Percentiles rank a stretch among this genome's conserved stretches.
These are phyloP conservation scores for Arnoldichthys spilopterus DNA, from an alignment of 2,797 vertebrate genomes.

Conservation along the genomic window DNA sequence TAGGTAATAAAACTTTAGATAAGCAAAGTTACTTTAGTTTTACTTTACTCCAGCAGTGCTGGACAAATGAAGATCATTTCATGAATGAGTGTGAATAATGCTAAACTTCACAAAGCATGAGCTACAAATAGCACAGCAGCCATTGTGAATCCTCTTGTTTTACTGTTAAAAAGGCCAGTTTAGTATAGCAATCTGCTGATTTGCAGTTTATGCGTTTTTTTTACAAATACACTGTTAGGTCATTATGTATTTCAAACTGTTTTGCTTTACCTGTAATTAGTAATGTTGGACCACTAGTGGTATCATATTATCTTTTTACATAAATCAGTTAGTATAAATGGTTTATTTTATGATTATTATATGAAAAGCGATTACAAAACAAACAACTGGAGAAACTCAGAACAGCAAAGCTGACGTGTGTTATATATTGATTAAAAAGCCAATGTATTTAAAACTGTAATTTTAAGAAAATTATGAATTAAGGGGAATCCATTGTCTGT, in stretches of 20 bases:
- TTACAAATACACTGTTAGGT: neutral
- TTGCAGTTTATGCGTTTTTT: too few species aligned
- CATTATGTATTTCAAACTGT: neutral
- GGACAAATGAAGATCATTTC: too few species aligned
- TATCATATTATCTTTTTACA: neutral
- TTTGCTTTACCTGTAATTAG: neutral
- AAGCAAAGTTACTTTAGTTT: neutral
- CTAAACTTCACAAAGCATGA: too few species aligned
- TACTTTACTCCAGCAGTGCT: neutral
- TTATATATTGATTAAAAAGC: neutral
- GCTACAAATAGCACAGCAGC: too few species aligned
- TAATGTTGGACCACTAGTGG: neutral
- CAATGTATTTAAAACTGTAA: neutral
- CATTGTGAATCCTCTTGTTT: too few species aligned
- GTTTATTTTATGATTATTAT: neutral
- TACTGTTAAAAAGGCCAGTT: too few species aligned
- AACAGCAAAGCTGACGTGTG: too few species aligned
- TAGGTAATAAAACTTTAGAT: neutral
- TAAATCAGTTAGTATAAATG: neutral
- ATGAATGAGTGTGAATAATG: too few species aligned
- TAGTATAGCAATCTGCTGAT: too few species aligned
- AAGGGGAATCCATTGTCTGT: neutral
- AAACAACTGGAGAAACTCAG: neutral
- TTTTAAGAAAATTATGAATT: neutral
- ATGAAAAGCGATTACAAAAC: too few species aligned